These are phyloP conservation scores for Flabesymbios commensalis DNA, from an alignment of 2,888 invertebrate genomes.

Conservation along the genomic window DNA sequence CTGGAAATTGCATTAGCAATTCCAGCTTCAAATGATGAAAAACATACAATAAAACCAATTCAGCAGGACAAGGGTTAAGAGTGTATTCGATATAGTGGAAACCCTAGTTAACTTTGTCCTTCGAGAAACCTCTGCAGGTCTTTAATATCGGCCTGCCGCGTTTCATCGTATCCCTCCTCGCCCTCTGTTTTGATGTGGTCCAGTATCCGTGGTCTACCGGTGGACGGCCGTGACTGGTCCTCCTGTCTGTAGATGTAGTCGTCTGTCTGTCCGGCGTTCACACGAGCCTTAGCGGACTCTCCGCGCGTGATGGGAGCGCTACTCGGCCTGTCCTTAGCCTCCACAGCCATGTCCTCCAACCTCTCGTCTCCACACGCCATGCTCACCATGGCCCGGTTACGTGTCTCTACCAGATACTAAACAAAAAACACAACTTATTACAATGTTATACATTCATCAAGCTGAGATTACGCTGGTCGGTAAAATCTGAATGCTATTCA, in stretches of 20 bases:
- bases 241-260: neutral
- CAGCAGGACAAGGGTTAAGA: too few relatives aligned
- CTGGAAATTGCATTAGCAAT: too few relatives aligned
- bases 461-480: too few relatives aligned
- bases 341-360: conserved; percentile 29
- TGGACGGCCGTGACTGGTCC: neutral
- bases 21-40: too few relatives aligned
- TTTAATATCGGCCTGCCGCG: too few relatives aligned
- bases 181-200: conserved; percentile 1
- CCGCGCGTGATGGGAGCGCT: conserved; percentile 51
- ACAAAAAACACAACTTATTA: conserved; percentile 9
- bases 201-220: conserved; percentile 4
- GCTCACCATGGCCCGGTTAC: conserved; percentile 50
- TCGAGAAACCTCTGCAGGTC: too few relatives aligned
- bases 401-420: conserved; percentile 47
- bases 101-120: too few relatives aligned
- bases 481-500: too few relatives aligned
- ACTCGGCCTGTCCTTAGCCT: conserved; percentile 43
- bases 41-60: too few relatives aligned
- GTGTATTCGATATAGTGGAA: too few relatives aligned
- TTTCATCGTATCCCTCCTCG: neutral
- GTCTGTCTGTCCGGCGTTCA: conserved; percentile 46
- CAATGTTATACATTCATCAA: too few relatives aligned
- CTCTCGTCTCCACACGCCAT: conserved; percentile 39
- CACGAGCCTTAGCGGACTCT: conserved; percentile 39